Conservation (phyloP, 2,113 vertebrate genomes). For the Bolborhynchus lineola region DNA sequence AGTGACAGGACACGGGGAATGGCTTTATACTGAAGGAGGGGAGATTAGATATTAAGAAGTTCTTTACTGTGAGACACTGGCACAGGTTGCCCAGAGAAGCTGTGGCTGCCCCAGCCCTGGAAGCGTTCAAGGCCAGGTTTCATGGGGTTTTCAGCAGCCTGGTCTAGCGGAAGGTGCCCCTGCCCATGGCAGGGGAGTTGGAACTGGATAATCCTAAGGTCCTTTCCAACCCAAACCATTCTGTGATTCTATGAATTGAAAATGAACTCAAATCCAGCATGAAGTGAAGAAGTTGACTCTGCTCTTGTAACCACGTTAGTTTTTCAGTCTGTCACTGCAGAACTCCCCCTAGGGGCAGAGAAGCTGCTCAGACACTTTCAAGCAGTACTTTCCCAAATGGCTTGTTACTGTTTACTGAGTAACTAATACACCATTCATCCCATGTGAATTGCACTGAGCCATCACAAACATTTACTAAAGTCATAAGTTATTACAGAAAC, state of each 20-base stretch:
- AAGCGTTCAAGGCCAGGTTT: neutral
- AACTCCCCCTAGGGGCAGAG: neutral
- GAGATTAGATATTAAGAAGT: neutral
- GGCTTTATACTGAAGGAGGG: neutral
- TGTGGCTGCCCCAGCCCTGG: neutral
- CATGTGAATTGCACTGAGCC: neutral
- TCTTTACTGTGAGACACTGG: neutral
- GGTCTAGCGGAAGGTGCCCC: neutral
- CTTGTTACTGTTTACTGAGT: neutral
- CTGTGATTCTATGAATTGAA: neutral
- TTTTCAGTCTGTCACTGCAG: neutral
- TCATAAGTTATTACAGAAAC: neutral
- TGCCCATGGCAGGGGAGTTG: neutral
- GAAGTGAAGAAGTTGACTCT: neutral
- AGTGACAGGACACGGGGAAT: neutral
- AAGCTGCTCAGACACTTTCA: neutral
- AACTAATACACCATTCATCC: neutral
- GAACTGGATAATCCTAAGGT: neutral
- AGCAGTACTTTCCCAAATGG: neutral
- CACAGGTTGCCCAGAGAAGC: neutral
- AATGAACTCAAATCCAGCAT: neutral
- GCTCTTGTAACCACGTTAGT: neutral
- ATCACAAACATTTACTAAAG: neutral
- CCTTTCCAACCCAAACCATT: neutral
- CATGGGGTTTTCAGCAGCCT: neutral